Conservation (phyloP, 2,113 vertebrate genomes). For the Rhea americana region DNA sequence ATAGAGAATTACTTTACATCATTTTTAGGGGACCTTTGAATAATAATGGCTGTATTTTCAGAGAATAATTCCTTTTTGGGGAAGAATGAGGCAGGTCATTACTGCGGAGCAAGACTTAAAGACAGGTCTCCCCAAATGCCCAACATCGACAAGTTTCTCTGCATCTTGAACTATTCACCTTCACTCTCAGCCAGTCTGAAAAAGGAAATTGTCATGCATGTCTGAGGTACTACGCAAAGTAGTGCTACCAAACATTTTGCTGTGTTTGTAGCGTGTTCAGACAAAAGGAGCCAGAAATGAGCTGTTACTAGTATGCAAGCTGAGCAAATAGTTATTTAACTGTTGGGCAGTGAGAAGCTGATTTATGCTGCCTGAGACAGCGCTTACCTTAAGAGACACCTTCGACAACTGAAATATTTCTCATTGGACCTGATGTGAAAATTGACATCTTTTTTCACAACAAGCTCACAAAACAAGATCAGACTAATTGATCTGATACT, state of each 20-base stretch:
- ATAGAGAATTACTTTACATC: neutral
- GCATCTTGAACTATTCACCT: neutral
- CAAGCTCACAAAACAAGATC: constrained; percentile 29
- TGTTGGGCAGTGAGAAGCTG: neutral
- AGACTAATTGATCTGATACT: constrained; percentile 56
- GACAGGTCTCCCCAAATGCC: neutral
- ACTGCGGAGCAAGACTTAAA: neutral
- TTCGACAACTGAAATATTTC: constrained; percentile 16
- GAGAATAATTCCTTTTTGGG: neutral
- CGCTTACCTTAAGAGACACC: neutral
- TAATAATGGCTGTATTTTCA: neutral
- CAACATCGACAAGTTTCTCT: neutral
- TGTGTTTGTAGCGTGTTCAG: neutral
- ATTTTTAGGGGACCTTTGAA: neutral
- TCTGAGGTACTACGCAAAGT: neutral
- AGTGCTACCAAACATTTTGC: neutral
- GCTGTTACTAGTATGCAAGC: neutral
- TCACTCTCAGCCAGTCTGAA: neutral
- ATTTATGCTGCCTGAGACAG: neutral
- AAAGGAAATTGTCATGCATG: fast-evolving
- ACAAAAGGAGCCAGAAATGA: neutral
- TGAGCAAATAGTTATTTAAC: neutral
- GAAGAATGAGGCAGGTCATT: neutral
- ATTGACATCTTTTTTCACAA: constrained; percentile 7
- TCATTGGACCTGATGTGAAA: neutral